Evolutionary conservation across 2,888 invertebrate genomes (phyloP), one percentile per base, ranked within the genome.

Genomic region (Selenia dentaria): DNA sequence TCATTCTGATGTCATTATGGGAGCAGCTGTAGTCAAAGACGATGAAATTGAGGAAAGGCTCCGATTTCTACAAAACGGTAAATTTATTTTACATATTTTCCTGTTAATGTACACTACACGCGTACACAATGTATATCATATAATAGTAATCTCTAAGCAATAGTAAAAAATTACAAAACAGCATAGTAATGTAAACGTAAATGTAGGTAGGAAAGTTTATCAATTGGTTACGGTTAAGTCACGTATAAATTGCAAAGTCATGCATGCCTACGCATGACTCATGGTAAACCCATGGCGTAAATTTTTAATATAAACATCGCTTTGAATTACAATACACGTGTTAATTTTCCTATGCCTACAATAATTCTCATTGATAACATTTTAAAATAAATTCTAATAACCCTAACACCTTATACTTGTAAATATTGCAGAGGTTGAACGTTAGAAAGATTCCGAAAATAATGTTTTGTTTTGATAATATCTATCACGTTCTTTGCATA

Each of bases 1-100:
- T 0, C 99, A 99, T 84, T 95, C 97, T 0, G 99, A 99, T 87
- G 96, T 98, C 11, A 94, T 99, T 3, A 99, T 99, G 99, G 99
- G 99, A 1, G 95, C 96, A 9, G 93, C 95, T 4, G 90, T 96
- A 22, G 93, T 95, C 2, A 97, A 94, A 61, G 92, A 94, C 61
- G 93, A 95, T 27, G 93, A 93, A 29, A 66, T 98, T 2, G 94
- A 93, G 51, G 86, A 94, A 6, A 93, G 92, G 70, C 82, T 99
- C 22, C 92, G 94, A 59, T 99, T 96, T 85, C 87, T 97, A 51
- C 98, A 98, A 91, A 97, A 97, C 75, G 94, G 97, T 97, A 49
- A 67, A 2, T 35, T 9, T n/a, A 22, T 2, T 18, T 5, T 5
- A 4, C 1, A 5, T 18, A 18, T 6, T 6, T 18, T 5, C 18